These are phyloP conservation scores for Trichonephila clavipes DNA, from an alignment of 1,140 invertebrate genomes.

Conservation along the genomic window DNA sequence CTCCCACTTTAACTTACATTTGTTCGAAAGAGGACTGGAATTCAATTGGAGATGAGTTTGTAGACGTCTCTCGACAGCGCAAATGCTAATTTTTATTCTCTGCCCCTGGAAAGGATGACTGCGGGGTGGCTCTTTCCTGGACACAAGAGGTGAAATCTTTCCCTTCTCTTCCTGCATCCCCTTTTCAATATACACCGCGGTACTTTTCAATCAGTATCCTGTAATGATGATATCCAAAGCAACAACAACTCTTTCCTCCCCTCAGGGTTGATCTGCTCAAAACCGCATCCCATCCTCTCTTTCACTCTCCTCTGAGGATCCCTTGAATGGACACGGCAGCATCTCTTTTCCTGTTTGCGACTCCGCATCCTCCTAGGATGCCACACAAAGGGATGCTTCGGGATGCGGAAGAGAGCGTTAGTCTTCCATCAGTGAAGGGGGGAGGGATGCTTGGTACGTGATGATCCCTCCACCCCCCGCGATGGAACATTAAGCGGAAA, in stretches of 20 bases:
- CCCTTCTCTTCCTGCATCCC: not conserved
- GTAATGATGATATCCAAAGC: not conserved
- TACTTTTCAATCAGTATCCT: constrained; percentile 27
- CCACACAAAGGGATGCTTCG: not conserved
- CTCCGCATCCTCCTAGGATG: not conserved
- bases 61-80: too few species aligned
- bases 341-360: constrained; percentile 17
- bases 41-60: too few species aligned
- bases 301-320: not conserved
- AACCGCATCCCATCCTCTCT: not conserved
- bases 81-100: too few species aligned
- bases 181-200: not conserved
- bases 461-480: not conserved
- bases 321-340: constrained; percentile 19
- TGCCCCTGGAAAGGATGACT: too few species aligned
- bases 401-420: constrained; percentile 18
- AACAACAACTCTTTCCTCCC: not conserved
- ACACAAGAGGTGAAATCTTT: not conserved
- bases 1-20: too few species aligned
- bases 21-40: too few species aligned
- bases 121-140: not conserved
- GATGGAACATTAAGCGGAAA: constrained; percentile 45
- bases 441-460: not conserved
- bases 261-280: not conserved
- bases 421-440: constrained; percentile 18